phyloP scores from a whole-genome alignment of 23 tunicate genomes.

The Phallusia fumigata region DNA sequence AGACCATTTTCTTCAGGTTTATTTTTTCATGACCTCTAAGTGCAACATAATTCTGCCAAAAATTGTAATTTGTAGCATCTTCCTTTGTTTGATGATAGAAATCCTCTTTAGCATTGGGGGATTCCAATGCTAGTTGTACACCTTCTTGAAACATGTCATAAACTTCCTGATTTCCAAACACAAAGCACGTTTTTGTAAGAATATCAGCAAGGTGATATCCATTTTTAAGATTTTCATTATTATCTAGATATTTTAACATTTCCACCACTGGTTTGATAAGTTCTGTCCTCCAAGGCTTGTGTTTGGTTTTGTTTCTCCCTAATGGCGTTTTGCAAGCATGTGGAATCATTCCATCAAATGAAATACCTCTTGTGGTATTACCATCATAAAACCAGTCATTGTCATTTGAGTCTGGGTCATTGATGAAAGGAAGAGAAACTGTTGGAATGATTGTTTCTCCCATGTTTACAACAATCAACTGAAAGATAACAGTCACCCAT shows the following conservation, averaged over 20 bases:
- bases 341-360: background rate
- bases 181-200: conserved; percentile 17
- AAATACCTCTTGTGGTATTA: background rate
- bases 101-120: background rate
- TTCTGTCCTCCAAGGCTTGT: background rate
- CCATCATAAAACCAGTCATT: background rate
- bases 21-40: background rate
- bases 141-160: conserved; percentile 22
- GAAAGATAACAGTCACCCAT: conserved; percentile 26
- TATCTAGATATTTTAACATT: conserved; percentile 1
- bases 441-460: conserved; percentile 19
- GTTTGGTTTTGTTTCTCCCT: background rate
- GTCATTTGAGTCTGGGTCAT: too few species aligned
- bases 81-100: too few species aligned
- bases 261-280: conserved; percentile 34
- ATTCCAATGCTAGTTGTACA: background rate
- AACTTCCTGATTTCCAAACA: conserved; percentile 20
- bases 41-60: background rate
- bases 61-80: background rate
- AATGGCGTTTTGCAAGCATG: background rate
- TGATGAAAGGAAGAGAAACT: background rate
- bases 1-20: background rate
- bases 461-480: conserved; percentile 11
- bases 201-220: background rate
- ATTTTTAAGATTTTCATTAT: background rate